Evolutionary conservation across 2,113 vertebrate genomes (phyloP).

Genomic region (Mormyrus iriodes): DNA sequence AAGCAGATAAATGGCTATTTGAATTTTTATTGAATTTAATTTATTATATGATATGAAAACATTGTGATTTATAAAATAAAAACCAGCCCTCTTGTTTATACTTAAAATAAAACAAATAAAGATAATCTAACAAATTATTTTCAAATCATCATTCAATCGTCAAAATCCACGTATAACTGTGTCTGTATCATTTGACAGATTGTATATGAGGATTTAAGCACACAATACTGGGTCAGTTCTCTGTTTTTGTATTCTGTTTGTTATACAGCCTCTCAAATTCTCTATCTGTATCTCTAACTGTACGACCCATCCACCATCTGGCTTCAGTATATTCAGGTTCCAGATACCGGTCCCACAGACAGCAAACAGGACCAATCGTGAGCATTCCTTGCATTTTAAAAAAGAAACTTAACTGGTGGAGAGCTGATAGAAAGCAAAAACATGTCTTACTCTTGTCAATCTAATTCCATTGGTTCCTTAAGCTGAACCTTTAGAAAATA

Average conservation of each 20-base stretch:
- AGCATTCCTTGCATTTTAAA: background rate
- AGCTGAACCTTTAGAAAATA: slow-evolving; percentile 53
- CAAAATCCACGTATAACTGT: background rate
- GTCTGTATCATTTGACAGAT: background rate
- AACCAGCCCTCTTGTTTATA: background rate
- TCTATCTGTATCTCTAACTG: background rate
- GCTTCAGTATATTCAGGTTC: slow-evolving; percentile 63
- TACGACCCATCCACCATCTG: slow-evolving; percentile 65
- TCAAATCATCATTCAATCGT: background rate
- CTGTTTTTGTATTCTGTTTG: background rate
- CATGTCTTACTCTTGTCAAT: slow-evolving; percentile 43
- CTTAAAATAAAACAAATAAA: background rate
- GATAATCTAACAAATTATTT: background rate
- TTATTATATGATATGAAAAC: background rate
- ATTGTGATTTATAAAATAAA: background rate
- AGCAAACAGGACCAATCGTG: slow-evolving; percentile 22
- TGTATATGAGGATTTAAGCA: background rate
- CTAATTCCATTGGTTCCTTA: slow-evolving; percentile 39
- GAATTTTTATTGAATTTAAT: background rate
- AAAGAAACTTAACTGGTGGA: slow-evolving; percentile 50
- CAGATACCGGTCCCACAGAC: slow-evolving; percentile 60
- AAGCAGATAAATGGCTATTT: background rate
- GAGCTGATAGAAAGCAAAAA: background rate
- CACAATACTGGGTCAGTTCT: background rate
- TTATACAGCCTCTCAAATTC: background rate